Base-by-base conservation (phyloP, 2,888 invertebrate species). In the Eilema caniola region DNA sequence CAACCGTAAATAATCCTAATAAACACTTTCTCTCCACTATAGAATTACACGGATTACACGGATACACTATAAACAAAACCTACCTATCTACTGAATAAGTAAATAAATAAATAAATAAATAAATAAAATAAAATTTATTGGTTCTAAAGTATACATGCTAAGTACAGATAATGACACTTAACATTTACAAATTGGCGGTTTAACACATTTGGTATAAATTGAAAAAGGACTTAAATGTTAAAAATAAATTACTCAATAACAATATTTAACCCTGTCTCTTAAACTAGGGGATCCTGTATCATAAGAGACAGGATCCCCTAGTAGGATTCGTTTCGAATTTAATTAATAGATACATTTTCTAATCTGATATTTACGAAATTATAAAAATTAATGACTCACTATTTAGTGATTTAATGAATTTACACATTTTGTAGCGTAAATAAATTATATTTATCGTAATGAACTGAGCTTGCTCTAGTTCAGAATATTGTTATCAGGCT, bases 1-100 rank as follows among this genome's bases (percentile, higher is more conserved):
- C 70, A 83, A 81, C 73, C 78, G 80, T 81, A 78, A 79, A 75
- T 81, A 80, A 81, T 79, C 76, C 74, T 77, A 80, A 80, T 81
- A 79, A 82, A 82, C 76, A 79, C 79, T 79, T 81, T 81, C 74
- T 76, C 74, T 78, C 76, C 71, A 75, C 72, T 80, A 74, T 73
- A 65, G 73, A 75, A 73, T 70, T 73, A 64, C 71, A 72, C 66
- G 69, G 65, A 72, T 73, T 66, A 53, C n/a, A 20, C 20, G 47
- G 47, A 47, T 47, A 47, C 16, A 37, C 33, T 37, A 33, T 10
- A 33, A 8, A 7, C 12, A 5, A 41, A 1, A 41, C 0, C 0
- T 20, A 47, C 47, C 20, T 20, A 47, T 20, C 20, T 20, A 47
- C 20, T 47, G 20, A 47, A 20, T 20, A 47, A 47, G 47, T n/a